Evolutionary conservation across 2,888 invertebrate genomes (phyloP), one percentile per base, ranked within the genome.

Genomic region (Dascillus cervinus): DNA sequence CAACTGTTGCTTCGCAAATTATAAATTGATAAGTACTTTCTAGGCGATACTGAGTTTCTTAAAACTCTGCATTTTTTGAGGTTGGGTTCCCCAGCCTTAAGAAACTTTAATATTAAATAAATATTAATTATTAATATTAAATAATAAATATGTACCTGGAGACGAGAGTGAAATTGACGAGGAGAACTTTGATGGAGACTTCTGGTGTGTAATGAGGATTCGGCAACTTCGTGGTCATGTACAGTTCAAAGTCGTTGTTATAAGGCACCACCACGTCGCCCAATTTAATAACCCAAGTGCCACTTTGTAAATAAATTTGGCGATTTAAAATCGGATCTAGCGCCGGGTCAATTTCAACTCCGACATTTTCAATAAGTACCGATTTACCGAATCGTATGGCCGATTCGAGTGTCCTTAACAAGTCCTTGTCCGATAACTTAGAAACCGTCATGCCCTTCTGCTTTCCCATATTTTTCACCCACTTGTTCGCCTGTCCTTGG

Each of bases 181-280:
- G 64, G 26, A 87, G 76, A 17, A 84, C 79, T 62, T 92, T 94
- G 44, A 87, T 85, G 0, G 87, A 82, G 0, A 83, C 75, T 64
- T 94, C 92, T 0, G 92, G 92, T 0, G 87, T 75, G 55, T 88
- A 92, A 56, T 82, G 84, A 0, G 92, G 92, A 67, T 92, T 92
- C 0, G 88, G 75, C 32, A 91, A 66, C 58, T 86, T 89, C 2
- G 89, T 90, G 0, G 92, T 92, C 55, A 94, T 79, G 58, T 81
- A 92, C 2, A 94, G 71, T 0, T 79, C 74, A 63, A 91, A 92
- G 29, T 83, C 79, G 0, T 75, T 62, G 46, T 78, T 79, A 59
- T 79, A 85, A 1, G 90, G 89, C 12, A 92, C 79, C 4, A 87
- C 67, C 9, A 82, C 79, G 46, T 94, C 92, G 0, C 92, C 92